Evolutionary conservation across 2,888 invertebrate genomes (phyloP), one percentile per base, ranked within the genome.

Genomic region (Clusia tigrina): DNA sequence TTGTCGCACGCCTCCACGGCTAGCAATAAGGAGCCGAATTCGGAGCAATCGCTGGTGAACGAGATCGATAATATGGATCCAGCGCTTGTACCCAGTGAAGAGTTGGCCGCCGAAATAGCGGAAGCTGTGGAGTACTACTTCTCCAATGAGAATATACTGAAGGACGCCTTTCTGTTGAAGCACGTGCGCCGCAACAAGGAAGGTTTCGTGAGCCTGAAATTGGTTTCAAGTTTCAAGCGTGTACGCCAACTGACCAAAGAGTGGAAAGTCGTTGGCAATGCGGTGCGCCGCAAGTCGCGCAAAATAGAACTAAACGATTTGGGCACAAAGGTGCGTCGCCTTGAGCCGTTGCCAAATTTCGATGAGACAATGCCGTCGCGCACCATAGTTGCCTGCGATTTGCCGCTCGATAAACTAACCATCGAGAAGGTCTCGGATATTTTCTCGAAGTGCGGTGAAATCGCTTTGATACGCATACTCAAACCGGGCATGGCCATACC

Each of bases 101-200:
- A 93, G 71, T 83, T 93, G 32, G 89, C 92, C 12, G 88, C 90
- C 66, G 89, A 91, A 74, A 94, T 95, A 72, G 89, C 92, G 56
- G 88, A 91, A 54, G 95, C 95, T 81, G 96, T 97, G 23, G 97
- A 98, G 85, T 95, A 93, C 81, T 97, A 97, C 84, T 97, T 98
- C 85, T 95, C 95, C 66, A 95, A 98, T 79, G 94, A 93, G 57
- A 96, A 95, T 82, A 94, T 98, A 71, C 89, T 95, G 2, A 96
- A 96, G 81, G 97, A 98, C 81, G 95, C 96, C 15, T 98, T 98
- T 84, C 86, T 98, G 53, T 85, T 97, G 67, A 98, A 98, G 81
- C 97, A 97, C 81, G 96, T 97, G 22, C 90, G 94, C 62, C 88
- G 96, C 59, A 96, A 97, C 83, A 96, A 96, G 84, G 96, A 96